Evolutionary conservation across 2,113 vertebrate genomes (phyloP), one percentile per base, ranked within the genome.

Genomic region (Mesocricetus auratus): DNA sequence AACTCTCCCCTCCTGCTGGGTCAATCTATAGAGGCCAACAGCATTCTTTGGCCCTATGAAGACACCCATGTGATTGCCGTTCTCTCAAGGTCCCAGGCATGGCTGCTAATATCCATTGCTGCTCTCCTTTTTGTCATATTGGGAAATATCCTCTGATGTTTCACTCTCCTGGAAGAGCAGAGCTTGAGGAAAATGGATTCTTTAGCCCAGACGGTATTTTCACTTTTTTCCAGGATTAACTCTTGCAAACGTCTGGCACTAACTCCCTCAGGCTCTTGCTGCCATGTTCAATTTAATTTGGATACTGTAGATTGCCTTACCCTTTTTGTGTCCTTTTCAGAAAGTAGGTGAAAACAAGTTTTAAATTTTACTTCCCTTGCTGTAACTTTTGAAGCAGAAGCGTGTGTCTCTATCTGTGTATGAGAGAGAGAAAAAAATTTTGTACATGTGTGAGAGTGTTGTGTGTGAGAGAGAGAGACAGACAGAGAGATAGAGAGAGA

Each of bases 301-400:
- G 0, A 58, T 69, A 74, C 22, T 60, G 7, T 53, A 53, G 26
- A n/a, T 83, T 58, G 15, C 24, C 81, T 95, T 86, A 69, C 45
- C 53, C 19, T 62, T 92, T 88, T 33, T 62, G n/a, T 82, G 0
- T 92, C 47, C 53, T 81, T 93, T 96, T 69, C 31, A 64, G 68
- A 89, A 39, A 60, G 62, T 36, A 68, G n/a, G 62, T 69, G 77
- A 89, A 97, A 94, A 81, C 29, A 79, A 85, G 6, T 92, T 93
- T 93, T 83, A 42, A 33, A 26, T 78, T 83, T 93, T 45, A 53
- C 78, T 78, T 69, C 31, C 39, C 53, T 31, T 39, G n/a, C 4
- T 56, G 24, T 93, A 89, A n/a, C 77, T 75, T 53, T 64, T 45
- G 16, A 42, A 26, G n/a, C 8, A 81, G 21, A 62, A 22, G 36